phyloP scores from a whole-genome alignment of 2,113 vertebrate genomes.

The Alectura lathami region DNA sequence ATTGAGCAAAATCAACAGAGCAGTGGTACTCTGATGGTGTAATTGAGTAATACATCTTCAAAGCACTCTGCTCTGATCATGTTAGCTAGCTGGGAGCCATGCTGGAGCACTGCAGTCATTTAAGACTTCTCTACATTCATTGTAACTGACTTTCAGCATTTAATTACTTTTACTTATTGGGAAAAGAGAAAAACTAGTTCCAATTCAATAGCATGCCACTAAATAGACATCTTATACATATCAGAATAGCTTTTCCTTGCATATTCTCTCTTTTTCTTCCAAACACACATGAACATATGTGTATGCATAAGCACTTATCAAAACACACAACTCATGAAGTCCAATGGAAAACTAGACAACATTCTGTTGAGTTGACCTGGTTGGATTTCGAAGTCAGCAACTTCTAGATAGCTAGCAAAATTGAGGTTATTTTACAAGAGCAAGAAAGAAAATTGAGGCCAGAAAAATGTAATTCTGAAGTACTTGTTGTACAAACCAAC shows the following conservation, averaged over 20 bases:
- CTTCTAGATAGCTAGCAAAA: neutral
- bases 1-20: neutral
- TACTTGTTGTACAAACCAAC: neutral
- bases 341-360: neutral
- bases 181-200: neutral
- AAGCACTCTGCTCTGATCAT: neutral
- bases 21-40: neutral
- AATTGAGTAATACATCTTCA: neutral
- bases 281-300: no score
- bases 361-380: neutral
- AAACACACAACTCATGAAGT: neutral
- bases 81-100: neutral
- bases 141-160: neutral
- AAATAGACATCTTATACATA: neutral
- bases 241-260: neutral
- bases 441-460: rapidly evolving
- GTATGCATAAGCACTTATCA: neutral
- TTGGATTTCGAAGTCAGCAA: neutral
- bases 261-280: neutral
- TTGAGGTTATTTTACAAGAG: neutral
- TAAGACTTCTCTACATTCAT: neutral
- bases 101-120: neutral
- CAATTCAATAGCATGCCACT: neutral
- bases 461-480: neutral
- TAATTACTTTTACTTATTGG: neutral